These are phyloP conservation scores for Callitettix versicolor DNA, from an alignment of 1,140 invertebrate species.

Conservation along the genomic window DNA sequence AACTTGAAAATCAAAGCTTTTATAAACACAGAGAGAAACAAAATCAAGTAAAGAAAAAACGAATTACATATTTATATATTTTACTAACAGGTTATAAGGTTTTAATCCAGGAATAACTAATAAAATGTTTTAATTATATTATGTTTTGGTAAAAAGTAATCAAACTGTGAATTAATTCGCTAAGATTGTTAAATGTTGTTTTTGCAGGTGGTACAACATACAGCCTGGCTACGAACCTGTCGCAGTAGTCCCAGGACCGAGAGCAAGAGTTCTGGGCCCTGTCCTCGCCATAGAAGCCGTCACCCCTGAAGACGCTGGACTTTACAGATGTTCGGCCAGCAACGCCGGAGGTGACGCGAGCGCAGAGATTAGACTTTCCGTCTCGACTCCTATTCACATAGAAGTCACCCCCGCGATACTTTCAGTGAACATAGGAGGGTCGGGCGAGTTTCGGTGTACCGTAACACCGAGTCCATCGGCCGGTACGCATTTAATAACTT, in stretches of 20 bases:
- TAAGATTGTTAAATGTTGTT: too few species aligned
- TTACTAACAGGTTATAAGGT: too few species aligned
- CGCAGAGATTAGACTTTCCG: constrained; percentile 52
- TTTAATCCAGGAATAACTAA: too few species aligned
- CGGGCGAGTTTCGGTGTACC: constrained; percentile 62
- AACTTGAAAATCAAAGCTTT: too few species aligned
- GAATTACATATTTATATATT: too few species aligned
- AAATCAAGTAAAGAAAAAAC: too few species aligned
- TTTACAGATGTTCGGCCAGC: constrained; percentile 54
- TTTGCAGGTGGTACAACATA: constrained; percentile 51
- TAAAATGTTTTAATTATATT: too few species aligned
- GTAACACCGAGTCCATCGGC: constrained; percentile 29
- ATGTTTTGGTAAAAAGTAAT: too few species aligned
- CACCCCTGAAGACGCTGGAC: constrained; percentile 54
- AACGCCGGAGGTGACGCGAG: constrained; percentile 59
- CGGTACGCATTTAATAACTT: constrained; percentile 32
- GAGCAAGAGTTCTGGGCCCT: constrained; percentile 51
- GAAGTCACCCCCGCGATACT: constrained; percentile 16
- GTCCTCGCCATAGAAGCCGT: constrained; percentile 61
- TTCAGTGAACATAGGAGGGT: constrained; percentile 59
- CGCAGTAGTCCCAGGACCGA: constrained; percentile 48
- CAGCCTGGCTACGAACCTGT: constrained; percentile 46
- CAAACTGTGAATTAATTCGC: too few species aligned
- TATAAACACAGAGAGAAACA: too few species aligned
- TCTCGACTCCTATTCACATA: constrained; percentile 55